Conservation (phyloP, 2,797 vertebrate genomes). For the Muraenolepis orangiensis region DNA sequence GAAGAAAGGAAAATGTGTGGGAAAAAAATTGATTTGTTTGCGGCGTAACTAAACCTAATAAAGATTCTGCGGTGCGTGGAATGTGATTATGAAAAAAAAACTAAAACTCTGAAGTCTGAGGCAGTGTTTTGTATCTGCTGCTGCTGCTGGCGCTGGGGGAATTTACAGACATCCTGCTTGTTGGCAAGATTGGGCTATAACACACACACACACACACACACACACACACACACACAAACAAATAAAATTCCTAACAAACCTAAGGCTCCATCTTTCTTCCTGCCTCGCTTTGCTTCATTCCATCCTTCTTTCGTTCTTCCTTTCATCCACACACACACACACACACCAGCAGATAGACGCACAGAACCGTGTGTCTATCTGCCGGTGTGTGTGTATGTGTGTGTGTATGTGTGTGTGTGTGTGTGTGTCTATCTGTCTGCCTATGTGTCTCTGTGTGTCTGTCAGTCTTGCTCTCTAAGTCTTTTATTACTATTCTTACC, state of each 20-base stretch:
- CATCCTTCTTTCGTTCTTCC: not conserved
- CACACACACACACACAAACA: slow-evolving; percentile 7
- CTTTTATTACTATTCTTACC: not conserved
- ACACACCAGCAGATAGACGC: too few relatives aligned
- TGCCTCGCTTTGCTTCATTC: slow-evolving; percentile 8
- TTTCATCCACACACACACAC: too few relatives aligned
- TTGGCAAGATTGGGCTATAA: slow-evolving; percentile 25
- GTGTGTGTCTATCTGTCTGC: not conserved
- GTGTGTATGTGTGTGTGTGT: not conserved
- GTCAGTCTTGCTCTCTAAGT: not conserved
- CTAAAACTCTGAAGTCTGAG: too few relatives aligned
- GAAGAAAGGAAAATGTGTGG: slow-evolving; percentile 33
- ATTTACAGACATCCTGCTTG: slow-evolving; percentile 30
- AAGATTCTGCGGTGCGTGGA: slow-evolving; percentile 37
- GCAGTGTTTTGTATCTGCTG: slow-evolving; percentile 37
- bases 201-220: not conserved
- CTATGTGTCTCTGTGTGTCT: too few relatives aligned
- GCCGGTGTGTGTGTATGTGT: not conserved
- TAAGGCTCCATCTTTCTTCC: slow-evolving; percentile 12
- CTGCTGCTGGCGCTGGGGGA: slow-evolving; percentile 24
- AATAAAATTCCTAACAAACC: not conserved
- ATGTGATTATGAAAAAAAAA: slow-evolving; percentile 44
- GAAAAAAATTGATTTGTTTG: slow-evolving; percentile 35
- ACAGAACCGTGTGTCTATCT: not conserved
- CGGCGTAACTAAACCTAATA: slow-evolving; percentile 41